Evolutionary conservation across 2,113 vertebrate genomes (phyloP).

Genomic region (Chitala chitala): DNA sequence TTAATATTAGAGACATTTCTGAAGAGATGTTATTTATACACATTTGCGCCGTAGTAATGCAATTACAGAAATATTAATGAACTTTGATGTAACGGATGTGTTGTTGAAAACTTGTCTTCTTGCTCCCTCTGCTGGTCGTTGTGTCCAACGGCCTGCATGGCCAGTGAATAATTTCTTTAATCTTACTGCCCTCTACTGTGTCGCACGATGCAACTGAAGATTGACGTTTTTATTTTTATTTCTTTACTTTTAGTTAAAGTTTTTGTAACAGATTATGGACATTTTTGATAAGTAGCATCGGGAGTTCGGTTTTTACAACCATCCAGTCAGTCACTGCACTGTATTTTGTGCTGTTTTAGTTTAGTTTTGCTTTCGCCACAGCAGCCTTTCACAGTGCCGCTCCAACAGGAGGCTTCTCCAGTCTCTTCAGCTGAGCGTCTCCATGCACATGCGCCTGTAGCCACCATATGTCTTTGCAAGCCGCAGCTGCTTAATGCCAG

Average conservation of each 20-base stretch:
- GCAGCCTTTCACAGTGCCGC: too few relatives aligned
- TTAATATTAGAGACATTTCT: not conserved
- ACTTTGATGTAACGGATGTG: not conserved
- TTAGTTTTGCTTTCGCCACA: too few relatives aligned
- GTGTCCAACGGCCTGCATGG: not conserved
- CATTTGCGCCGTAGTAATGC: not conserved
- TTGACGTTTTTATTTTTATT: not conserved
- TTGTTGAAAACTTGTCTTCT: not conserved
- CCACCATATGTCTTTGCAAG: too few relatives aligned
- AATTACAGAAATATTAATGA: not conserved
- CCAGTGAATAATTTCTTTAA: slow-evolving; percentile 1
- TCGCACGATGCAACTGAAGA: not conserved
- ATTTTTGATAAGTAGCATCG: too few relatives aligned
- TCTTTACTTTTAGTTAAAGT: not conserved
- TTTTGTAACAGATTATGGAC: too few relatives aligned
- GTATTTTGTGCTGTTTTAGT: too few relatives aligned
- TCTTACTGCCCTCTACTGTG: slow-evolving; percentile 21
- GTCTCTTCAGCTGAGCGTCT: too few relatives aligned
- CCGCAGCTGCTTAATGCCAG: too few relatives aligned
- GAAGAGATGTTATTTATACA: not conserved
- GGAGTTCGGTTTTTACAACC: too few relatives aligned
- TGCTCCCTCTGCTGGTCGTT: slow-evolving; percentile 8
- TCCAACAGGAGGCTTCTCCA: too few relatives aligned
- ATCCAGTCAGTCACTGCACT: too few relatives aligned
- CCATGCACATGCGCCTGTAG: too few relatives aligned